Evolutionary conservation across 2,113 vertebrate species (phyloP).

Genomic region (Otocyon megalotis): DNA sequence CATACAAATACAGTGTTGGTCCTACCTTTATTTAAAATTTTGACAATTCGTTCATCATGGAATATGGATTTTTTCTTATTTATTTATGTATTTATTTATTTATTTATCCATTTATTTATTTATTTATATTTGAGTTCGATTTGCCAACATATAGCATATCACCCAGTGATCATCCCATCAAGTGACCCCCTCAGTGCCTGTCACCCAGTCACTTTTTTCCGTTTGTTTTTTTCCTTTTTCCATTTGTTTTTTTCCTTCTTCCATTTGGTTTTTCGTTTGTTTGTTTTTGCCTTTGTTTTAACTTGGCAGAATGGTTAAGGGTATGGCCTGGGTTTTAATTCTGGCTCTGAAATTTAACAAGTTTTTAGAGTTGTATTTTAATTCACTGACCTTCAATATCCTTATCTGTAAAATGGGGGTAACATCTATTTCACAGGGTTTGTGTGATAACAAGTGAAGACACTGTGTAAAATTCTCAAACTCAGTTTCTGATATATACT

Average conservation of each 20-base stretch:
- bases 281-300: background rate
- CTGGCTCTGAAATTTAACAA: background rate
- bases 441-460: background rate
- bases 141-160: too few relatives aligned
- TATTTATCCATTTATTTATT: too few relatives aligned
- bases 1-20: fast-evolving
- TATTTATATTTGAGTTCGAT: too few relatives aligned
- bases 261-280: background rate
- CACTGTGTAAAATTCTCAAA: background rate
- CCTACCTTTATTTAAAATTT: background rate
- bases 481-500: background rate
- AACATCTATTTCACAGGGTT: background rate
- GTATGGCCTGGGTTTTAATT: background rate
- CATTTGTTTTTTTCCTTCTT: background rate
- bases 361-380: background rate
- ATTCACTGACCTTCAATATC: background rate
- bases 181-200: too few relatives aligned
- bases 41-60: background rate
- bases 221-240: too few relatives aligned
- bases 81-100: background rate
- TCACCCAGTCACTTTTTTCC: too few relatives aligned
- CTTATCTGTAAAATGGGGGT: background rate
- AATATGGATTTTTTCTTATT: background rate
- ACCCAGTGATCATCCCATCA: too few relatives aligned
- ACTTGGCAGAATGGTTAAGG: background rate